phyloP scores from a whole-genome alignment of 2,888 invertebrate species.

The Eurytoma californica region DNA sequence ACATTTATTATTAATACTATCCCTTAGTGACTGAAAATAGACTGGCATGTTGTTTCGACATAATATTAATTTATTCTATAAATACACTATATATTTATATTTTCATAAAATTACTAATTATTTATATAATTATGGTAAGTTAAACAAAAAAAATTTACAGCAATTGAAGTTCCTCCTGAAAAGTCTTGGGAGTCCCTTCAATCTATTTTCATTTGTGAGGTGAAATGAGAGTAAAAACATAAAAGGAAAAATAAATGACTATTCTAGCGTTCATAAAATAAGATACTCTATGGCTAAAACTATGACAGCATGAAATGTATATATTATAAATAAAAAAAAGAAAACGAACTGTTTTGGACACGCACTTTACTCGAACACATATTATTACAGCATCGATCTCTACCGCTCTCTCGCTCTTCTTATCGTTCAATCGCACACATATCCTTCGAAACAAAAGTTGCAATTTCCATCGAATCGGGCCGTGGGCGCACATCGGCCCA shows the following conservation, averaged over 20 bases:
- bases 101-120: constrained; percentile 33
- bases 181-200: constrained; percentile 6
- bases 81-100: constrained; percentile 28
- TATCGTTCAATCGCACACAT: neutral
- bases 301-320: constrained; percentile 41
- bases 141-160: constrained; percentile 4
- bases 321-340: constrained; percentile 1
- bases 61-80: constrained; percentile 34
- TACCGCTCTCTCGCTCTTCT: constrained; percentile 3
- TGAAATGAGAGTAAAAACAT: constrained; percentile 18
- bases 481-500: neutral
- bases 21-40: neutral
- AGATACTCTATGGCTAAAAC: constrained; percentile 48
- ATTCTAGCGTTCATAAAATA: constrained; percentile 43
- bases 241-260: constrained; percentile 17
- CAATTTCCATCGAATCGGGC: constrained; percentile 4
- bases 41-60: constrained; percentile 3
- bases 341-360: constrained; percentile 33
- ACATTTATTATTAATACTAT: neutral
- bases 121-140: constrained; percentile 7
- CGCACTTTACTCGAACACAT: constrained; percentile 36
- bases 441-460: constrained; percentile 30
- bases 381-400: constrained; percentile 36
- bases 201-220: constrained; percentile 32
- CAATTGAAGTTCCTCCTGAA: neutral